These are phyloP conservation scores for Porites evermanni DNA, from an alignment of 92 coral and sea anemone genomes.

Conservation along the genomic window DNA sequence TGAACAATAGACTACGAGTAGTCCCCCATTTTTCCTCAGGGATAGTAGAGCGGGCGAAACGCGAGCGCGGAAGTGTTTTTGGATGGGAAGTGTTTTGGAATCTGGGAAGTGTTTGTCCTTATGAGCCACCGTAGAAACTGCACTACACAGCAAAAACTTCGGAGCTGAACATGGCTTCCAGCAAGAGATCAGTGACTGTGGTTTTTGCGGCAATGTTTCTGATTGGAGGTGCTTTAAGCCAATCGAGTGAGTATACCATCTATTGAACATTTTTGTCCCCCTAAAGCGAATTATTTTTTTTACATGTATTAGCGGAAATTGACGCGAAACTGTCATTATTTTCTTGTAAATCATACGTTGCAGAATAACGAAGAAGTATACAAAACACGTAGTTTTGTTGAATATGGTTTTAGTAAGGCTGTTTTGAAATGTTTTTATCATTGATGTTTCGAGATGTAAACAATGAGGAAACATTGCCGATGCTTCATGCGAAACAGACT, in stretches of 20 bases:
- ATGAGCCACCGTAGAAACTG: no score
- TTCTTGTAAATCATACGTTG: neutral
- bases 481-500: neutral
- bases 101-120: no score
- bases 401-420: neutral
- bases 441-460: neutral
- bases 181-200: neutral
- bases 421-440: neutral
- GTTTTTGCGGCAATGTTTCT: neutral
- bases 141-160: neutral
- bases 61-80: no score
- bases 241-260: neutral
- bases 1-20: no score
- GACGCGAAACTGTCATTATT: no score
- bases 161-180: conserved; percentile 12
- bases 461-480: neutral
- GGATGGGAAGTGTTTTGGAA: no score
- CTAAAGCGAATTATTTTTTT: neutral
- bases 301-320: neutral
- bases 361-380: neutral
- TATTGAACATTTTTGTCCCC: neutral
- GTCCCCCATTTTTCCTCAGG: no score
- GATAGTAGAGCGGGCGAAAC: no score
- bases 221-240: neutral
- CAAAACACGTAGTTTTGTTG: no score